phyloP scores from a whole-genome alignment of 2,113 vertebrate species.

The Tachysurus vachellii region DNA sequence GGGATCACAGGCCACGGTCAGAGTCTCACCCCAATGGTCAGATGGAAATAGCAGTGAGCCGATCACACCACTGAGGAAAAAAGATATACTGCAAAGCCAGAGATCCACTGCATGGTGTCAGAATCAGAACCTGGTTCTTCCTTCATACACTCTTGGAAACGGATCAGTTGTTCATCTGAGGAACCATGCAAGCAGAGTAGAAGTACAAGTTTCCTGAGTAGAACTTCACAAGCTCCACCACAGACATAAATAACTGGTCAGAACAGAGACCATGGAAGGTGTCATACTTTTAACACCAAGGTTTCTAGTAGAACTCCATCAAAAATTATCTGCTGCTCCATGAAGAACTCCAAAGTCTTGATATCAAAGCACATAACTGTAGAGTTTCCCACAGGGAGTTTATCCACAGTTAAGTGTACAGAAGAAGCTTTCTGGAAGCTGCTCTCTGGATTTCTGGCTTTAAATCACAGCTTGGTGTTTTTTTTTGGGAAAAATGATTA shows the following conservation, averaged over 20 bases:
- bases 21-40: slow-evolving; percentile 64
- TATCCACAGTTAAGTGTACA: background rate
- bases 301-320: background rate
- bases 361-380: background rate
- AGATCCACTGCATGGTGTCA: background rate
- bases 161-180: background rate
- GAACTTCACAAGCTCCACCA: background rate
- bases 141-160: background rate
- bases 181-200: background rate
- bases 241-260: background rate
- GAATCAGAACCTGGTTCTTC: background rate
- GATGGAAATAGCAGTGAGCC: slow-evolving; percentile 60
- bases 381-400: background rate
- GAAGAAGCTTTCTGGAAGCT: background rate
- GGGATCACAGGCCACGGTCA: slow-evolving; percentile 69
- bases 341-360: background rate
- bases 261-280: background rate
- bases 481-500: background rate
- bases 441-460: background rate
- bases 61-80: slow-evolving; percentile 48
- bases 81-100: slow-evolving; percentile 48
- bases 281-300: background rate
- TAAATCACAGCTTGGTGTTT: background rate
- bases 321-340: background rate
- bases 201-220: background rate